These are phyloP conservation scores for Anagyrus pseudococci DNA, from an alignment of 2,888 invertebrate species.

Conservation along the genomic window DNA sequence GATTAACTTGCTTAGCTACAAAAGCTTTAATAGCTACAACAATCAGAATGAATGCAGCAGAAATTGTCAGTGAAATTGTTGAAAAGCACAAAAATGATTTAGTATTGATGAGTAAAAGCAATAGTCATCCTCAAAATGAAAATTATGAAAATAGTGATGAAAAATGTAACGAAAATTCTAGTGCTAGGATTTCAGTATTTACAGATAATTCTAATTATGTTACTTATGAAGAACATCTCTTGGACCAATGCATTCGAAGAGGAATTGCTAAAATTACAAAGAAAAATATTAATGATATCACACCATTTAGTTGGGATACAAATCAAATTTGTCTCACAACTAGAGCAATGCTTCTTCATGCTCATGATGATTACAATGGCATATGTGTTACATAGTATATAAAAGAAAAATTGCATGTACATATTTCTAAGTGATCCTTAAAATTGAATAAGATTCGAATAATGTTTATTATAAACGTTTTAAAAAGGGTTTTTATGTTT, in stretches of 20 bases:
- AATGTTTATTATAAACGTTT: background rate
- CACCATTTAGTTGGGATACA: slow-evolving; percentile 36
- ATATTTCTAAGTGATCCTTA: background rate
- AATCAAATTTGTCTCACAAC: slow-evolving; percentile 36
- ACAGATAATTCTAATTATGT: slow-evolving; percentile 15
- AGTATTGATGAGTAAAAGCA: slow-evolving; percentile 8
- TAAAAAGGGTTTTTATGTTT: too few species aligned
- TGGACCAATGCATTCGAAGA: slow-evolving; percentile 36
- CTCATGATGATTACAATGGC: slow-evolving; percentile 9
- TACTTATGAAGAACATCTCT: slow-evolving; percentile 34
- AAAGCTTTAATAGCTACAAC: slow-evolving; percentile 16
- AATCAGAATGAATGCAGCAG: slow-evolving; percentile 16
- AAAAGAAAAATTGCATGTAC: slow-evolving; percentile 2
- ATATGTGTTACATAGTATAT: background rate
- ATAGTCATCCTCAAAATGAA: background rate
- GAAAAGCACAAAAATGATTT: background rate
- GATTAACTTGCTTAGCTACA: slow-evolving; percentile 28
- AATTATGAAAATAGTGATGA: background rate
- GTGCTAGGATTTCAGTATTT: background rate
- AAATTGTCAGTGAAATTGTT: slow-evolving; percentile 7
- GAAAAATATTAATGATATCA: slow-evolving; percentile 28
- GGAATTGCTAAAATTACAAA: slow-evolving; percentile 37
- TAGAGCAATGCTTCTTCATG: slow-evolving; percentile 30
- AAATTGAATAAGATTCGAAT: too few species aligned
- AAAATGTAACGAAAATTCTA: background rate